Percentiles rank a stretch among this genome's conserved stretches.
phyloP scores from a whole-genome alignment of 2,888 invertebrate genomes.

The Lissonota sp. region DNA sequence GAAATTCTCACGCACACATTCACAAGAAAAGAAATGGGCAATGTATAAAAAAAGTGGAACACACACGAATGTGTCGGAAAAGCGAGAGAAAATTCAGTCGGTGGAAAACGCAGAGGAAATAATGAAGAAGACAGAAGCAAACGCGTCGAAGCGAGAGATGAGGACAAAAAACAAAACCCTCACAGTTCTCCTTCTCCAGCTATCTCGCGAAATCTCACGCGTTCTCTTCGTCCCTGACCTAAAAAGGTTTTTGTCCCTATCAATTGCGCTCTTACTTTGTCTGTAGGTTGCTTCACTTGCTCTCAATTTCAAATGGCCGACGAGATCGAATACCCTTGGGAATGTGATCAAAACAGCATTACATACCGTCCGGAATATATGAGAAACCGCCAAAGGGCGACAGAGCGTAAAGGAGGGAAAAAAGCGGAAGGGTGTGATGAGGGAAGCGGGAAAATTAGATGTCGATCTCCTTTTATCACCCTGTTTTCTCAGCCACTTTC shows the following conservation, averaged over 20 bases:
- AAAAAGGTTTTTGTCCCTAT: background rate
- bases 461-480: slow-evolving; percentile 8
- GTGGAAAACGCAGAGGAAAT: background rate
- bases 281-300: background rate
- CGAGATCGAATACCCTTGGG: slow-evolving; percentile 29
- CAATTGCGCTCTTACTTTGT: background rate
- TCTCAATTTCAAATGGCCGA: too few species aligned
- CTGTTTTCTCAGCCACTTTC: slow-evolving; percentile 32
- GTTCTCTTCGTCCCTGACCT: background rate
- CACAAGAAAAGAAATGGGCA: slow-evolving; percentile 2
- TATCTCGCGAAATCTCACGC: background rate
- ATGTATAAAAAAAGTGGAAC: slow-evolving; percentile 13
- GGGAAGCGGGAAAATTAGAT: slow-evolving; percentile 30
- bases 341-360: slow-evolving; percentile 9
- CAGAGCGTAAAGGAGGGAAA: slow-evolving; percentile 1
- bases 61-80: background rate
- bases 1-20: background rate
- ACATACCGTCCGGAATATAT: slow-evolving; percentile 27
- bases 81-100: background rate
- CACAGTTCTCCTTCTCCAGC: background rate
- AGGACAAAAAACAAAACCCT: background rate
- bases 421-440: slow-evolving; percentile 6
- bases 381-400: slow-evolving; percentile 25
- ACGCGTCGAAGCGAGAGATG: background rate
- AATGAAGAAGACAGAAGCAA: background rate